These are phyloP conservation scores for Guaruba guarouba DNA, from an alignment of 2,113 vertebrate species.

Conservation along the genomic window DNA sequence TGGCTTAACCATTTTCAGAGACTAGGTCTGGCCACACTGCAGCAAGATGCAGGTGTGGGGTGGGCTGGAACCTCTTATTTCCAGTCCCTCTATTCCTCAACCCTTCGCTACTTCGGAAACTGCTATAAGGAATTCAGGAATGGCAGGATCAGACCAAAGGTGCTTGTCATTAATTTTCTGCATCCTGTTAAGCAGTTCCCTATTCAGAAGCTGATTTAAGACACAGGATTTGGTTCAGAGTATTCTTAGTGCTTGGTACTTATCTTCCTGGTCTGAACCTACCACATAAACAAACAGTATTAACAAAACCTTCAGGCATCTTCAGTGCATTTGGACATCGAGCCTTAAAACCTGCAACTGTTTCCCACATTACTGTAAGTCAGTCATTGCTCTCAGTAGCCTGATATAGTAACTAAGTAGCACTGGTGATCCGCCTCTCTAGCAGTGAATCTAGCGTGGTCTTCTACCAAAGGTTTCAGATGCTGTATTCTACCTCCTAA, in stretches of 20 bases:
- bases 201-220: not conserved
- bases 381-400: fast-evolving
- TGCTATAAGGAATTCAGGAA: not conserved
- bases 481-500: not conserved
- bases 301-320: not conserved
- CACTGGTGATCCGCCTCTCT: not conserved
- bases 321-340: not conserved
- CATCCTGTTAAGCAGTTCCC: not conserved
- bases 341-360: not conserved
- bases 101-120: not conserved
- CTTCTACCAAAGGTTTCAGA: not conserved
- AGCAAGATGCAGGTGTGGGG: not conserved
- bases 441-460: fast-evolving
- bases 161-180: not conserved
- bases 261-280: not conserved
- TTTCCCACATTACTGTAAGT: not conserved
- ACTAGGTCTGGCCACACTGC: not conserved
- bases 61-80: not conserved
- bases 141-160: not conserved
- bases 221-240: not conserved
- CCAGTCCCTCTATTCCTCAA: not conserved
- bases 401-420: not conserved
- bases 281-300: not conserved
- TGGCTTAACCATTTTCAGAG: not conserved
- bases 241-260: not conserved